Conservation (phyloP, 2,888 invertebrate species). For the Polydrusus tereticollis region DNA sequence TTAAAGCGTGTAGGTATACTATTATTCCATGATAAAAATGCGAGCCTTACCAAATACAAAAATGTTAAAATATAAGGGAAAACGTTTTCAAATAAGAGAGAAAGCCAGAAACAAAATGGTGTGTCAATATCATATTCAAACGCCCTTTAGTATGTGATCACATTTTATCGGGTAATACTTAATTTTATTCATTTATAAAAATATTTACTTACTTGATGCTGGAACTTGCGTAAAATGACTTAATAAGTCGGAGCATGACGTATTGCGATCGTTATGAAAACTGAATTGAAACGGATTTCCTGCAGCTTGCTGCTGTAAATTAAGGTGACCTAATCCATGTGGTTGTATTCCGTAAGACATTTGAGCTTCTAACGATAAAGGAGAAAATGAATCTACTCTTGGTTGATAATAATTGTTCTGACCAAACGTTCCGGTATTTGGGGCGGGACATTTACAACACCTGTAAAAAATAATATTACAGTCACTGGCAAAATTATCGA, state of each 20-base stretch:
- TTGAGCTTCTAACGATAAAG: slow-evolving; percentile 38
- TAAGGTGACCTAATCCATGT: slow-evolving; percentile 31
- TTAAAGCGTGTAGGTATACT: no score
- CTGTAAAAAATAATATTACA: slow-evolving; percentile 8
- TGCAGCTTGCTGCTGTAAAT: slow-evolving; percentile 48
- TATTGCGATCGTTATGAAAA: slow-evolving; percentile 49
- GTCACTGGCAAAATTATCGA: neutral
- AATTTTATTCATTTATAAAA: no score
- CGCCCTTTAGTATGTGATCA: no score
- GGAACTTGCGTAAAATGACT: slow-evolving; percentile 36
- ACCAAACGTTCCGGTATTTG: neutral
- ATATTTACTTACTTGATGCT: slow-evolving; percentile 46
- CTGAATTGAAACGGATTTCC: slow-evolving; percentile 54
- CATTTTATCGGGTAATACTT: no score
- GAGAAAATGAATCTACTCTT: slow-evolving; percentile 33
- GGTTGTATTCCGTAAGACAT: neutral
- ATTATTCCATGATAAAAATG: no score
- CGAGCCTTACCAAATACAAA: no score
- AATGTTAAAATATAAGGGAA: no score
- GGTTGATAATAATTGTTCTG: slow-evolving; percentile 12
- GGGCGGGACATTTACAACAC: slow-evolving; percentile 20
- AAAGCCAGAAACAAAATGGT: no score
- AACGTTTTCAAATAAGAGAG: no score
- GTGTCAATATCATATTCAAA: no score
- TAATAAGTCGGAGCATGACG: slow-evolving; percentile 55